These are phyloP conservation scores for Rostratula benghalensis DNA, from an alignment of 2,113 vertebrate species.

Conservation along the genomic window DNA sequence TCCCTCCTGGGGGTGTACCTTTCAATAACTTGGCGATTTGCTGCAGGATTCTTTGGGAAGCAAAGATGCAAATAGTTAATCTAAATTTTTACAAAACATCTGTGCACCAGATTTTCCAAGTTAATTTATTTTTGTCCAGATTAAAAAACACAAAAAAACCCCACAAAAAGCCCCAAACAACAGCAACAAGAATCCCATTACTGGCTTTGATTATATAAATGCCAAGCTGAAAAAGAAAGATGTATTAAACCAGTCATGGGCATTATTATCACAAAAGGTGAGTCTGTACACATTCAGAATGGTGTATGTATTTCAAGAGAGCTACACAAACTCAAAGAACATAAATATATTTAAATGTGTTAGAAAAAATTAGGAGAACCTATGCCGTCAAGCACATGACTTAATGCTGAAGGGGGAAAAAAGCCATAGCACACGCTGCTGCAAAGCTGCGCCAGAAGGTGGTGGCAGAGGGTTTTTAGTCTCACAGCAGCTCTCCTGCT, in stretches of 20 bases:
- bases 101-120: slow-evolving; percentile 20
- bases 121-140: not conserved
- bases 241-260: not conserved
- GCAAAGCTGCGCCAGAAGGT: slow-evolving; percentile 20
- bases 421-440: accelerated
- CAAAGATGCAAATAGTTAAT: not conserved
- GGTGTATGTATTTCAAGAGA: not conserved
- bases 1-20: not conserved
- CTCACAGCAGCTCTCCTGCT: not conserved
- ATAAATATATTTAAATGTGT: not conserved
- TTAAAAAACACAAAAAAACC: not conserved
- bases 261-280: not conserved
- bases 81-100: not conserved
- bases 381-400: not conserved
- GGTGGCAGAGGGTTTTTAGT: not conserved
- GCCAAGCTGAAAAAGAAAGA: not conserved
- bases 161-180: not conserved
- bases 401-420: not conserved
- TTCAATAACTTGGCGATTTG: not conserved
- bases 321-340: not conserved
- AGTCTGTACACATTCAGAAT: not conserved
- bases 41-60: not conserved
- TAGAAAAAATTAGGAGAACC: not conserved
- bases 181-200: not conserved
- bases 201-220: not conserved